A percentile compares a stretch with the other conserved stretches of the same genome.
phyloP scores from a whole-genome alignment of 2,888 invertebrate genomes.

The Lithosia quadra region DNA sequence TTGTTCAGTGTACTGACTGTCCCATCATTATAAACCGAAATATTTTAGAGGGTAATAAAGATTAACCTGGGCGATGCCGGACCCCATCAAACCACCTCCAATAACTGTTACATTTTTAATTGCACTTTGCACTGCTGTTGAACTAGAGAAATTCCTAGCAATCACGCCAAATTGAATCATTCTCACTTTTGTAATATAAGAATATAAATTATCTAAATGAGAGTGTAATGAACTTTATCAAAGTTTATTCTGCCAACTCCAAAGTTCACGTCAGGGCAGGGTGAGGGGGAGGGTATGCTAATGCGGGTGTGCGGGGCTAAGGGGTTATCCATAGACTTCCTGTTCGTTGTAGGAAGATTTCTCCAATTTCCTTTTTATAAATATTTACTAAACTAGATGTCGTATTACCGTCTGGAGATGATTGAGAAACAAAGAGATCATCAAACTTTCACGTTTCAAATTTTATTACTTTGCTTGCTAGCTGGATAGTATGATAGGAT shows the following conservation, averaged over 20 bases:
- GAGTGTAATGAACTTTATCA: not conserved
- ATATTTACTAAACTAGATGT: too few relatives aligned
- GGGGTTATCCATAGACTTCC: not conserved
- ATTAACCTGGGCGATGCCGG: conserved; percentile 94
- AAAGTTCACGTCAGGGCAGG: conserved; percentile 4
- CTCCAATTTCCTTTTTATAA: not conserved
- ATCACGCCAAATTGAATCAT: conserved; percentile 74
- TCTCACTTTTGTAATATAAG: conserved; percentile 39
- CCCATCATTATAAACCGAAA: not conserved
- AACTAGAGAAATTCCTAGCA: conserved; percentile 76
- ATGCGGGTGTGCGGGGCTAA: not conserved
- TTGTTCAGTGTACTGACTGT: not conserved
- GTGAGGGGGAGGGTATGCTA: not conserved
- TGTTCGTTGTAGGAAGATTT: not conserved
- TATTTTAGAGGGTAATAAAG: not conserved
- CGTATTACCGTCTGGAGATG: too few relatives aligned
- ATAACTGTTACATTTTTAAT: conserved; percentile 94
- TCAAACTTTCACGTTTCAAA: too few relatives aligned
- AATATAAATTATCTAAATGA: not conserved
- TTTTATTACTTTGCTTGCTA: too few relatives aligned
- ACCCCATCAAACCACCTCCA: conserved; percentile 96
- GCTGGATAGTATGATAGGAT: too few relatives aligned
- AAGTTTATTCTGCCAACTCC: not conserved
- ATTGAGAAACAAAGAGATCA: too few relatives aligned
- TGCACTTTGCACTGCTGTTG: conserved; percentile 76